Evolutionary conservation across 2,113 vertebrate genomes (phyloP), one percentile per base, ranked within the genome.

Genomic region (Perca fluviatilis): DNA sequence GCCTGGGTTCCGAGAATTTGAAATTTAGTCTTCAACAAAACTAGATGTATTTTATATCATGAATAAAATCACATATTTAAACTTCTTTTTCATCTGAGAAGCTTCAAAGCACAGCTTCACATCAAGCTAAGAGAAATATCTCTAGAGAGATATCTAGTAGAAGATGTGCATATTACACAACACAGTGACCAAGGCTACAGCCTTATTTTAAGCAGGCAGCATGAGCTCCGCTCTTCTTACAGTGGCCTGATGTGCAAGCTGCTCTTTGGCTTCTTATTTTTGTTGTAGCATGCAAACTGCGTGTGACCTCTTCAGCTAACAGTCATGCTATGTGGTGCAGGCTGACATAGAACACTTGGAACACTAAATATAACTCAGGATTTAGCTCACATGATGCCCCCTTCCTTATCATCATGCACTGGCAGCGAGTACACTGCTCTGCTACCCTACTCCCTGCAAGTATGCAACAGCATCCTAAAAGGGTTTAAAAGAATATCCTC

Each of bases 341-440:
- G 53, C 79, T 77, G 58, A 80, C 78, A 85, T 25, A 47, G 67
- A 71, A 77, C 77, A 84, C 72, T 85, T 3, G 60, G n/a, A 53
- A 57, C 50, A 46, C 87, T 85, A 93, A 87, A 85, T 92, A 91
- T 91, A 93, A 83, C 88, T 75, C 57, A 69, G 76, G 60, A 79
- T 89, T 89, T 62, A 60, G 60, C 60, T 76, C 88, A 89, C 89
- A 89, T 88, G 84, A 91, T 83, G 85, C 61, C 69, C 33, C 25
- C 19, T 43, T 61, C n/a, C 19, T 84, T 84, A 82, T 86, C 88
- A 82, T 70, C 56, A 56, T 33, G 53, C 2, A 43, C 30, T 81
- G 71, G 70, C 73, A 83, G 21, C 27, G 14, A 65, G 64, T n/a
- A 69, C 36, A 12, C 57, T 60, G 77, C 80, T 62, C 19, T 80